These are phyloP conservation scores for Lypha dubia DNA, from an alignment of 2,888 invertebrate genomes.

Conservation along the genomic window DNA sequence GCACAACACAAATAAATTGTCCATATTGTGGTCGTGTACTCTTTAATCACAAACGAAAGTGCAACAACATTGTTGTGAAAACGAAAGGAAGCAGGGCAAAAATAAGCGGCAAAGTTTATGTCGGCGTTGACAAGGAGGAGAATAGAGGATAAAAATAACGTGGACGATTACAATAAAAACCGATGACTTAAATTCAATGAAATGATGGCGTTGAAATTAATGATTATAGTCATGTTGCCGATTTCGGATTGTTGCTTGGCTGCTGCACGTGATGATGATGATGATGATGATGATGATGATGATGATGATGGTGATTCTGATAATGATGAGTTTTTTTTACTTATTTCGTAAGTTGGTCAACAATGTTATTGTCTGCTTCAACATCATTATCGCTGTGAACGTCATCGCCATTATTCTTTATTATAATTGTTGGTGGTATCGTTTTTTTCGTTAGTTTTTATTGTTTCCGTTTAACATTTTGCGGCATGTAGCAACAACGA, in stretches of 20 bases:
- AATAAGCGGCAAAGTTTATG: slow-evolving; percentile 12
- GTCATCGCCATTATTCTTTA: slow-evolving; percentile 50
- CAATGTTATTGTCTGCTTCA: slow-evolving; percentile 38
- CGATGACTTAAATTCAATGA: slow-evolving; percentile 67
- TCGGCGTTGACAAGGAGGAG: slow-evolving; percentile 2
- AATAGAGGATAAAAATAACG: slow-evolving; percentile 7
- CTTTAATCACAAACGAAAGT: slow-evolving; percentile 75
- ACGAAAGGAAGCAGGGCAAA: slow-evolving; percentile 6
- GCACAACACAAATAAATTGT: slow-evolving; percentile 77
- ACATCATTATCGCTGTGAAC: slow-evolving; percentile 31
- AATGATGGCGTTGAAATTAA: slow-evolving; percentile 62
- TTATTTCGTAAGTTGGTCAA: slow-evolving; percentile 39
- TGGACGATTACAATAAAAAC: slow-evolving; percentile 34
- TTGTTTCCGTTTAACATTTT: slow-evolving; percentile 70
- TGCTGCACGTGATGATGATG: neutral
- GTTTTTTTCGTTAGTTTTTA: slow-evolving; percentile 60
- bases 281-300: neutral
- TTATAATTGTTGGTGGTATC: slow-evolving; percentile 48
- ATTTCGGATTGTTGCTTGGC: slow-evolving; percentile 17
- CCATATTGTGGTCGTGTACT: slow-evolving; percentile 78
- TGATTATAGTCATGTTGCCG: slow-evolving; percentile 54
- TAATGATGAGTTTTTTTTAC: slow-evolving; percentile 31
- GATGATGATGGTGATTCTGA: slow-evolving; percentile 26
- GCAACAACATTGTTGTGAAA: slow-evolving; percentile 58
- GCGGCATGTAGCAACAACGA: slow-evolving; percentile 33